Evolutionary conservation across 1,140 invertebrate genomes (phyloP), one percentile per base, ranked within the genome.

Genomic region (Brachionus plicatilis): DNA sequence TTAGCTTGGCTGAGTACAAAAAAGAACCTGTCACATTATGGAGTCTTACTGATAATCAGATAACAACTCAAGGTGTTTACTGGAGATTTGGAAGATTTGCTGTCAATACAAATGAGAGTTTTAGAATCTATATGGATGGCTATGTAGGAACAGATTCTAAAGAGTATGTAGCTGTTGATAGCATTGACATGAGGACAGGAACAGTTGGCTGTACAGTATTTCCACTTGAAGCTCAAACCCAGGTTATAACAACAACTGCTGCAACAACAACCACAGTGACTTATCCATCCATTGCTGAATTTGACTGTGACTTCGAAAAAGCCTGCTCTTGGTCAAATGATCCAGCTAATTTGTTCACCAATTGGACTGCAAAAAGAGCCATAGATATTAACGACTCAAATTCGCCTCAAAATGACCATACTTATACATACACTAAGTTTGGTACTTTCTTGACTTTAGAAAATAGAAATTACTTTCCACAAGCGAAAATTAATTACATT

Each of bases 371-470:
- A 11, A 27, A 50, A 27, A 76, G 43, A 76, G 20, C 72, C n/a
- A 33, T 50, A 24, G 17, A 50, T 76, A 76, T 76, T 50, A 27
- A n/a, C 29, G 45, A 50, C 6, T 8, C 68, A 24, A 41, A 72
- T 43, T 37, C 68, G 33, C 72, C 72, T 12, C 8, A 24, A 27
- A 17, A 5, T 50, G 94, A 95, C 87, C 94, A 91, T 84, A 90
- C 90, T 20, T 86, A 85, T 70, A 86, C 80, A n/a, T n/a, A n/a
- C 80, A 85, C 70, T 37, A 72, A 83, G 2, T 84, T 84, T 87
- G 90, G 90, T 47, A 88, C 86, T 80, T 89, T 89, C 85, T 76
- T 76, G 24, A 76, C 72, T 76, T 29, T 76, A 14, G 72, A 76
- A 8, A 76, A 76, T 4, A 47, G 72, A 53, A 50, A 20, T 27